Conservation (phyloP, 1,140 invertebrate genomes). For the Odontomachus brunneus region DNA sequence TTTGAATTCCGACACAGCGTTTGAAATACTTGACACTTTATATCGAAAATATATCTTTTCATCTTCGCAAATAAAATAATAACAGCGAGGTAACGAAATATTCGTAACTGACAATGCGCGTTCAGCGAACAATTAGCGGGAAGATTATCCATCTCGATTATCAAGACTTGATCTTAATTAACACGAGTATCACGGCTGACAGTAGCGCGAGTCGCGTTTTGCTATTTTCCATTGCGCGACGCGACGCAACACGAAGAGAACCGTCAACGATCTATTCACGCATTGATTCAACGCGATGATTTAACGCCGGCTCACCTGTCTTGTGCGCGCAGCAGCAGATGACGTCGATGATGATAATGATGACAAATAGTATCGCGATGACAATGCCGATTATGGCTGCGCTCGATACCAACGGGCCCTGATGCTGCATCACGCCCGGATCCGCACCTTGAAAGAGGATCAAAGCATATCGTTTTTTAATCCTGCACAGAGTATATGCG, state of each 20-base stretch:
- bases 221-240: not conserved
- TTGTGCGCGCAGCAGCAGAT: conserved; percentile 89
- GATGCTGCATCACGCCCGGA: conserved; percentile 86
- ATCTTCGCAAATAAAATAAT: too few relatives aligned
- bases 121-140: not conserved
- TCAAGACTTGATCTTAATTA: conserved; percentile 1
- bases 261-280: conserved; percentile 6
- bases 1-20: too few relatives aligned
- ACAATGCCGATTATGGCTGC: conserved; percentile 92
- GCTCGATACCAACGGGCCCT: conserved; percentile 89
- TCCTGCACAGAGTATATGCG: not conserved
- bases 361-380: conserved; percentile 89
- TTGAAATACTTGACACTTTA: too few relatives aligned
- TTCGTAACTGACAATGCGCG: not conserved
- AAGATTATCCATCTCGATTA: too few relatives aligned
- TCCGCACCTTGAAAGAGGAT: conserved; percentile 86
- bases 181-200: not conserved
- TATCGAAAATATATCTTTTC: too few relatives aligned
- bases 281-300: conserved; percentile 19
- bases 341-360: conserved; percentile 92
- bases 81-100: not conserved
- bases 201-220: not conserved
- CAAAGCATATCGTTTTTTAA: conserved; percentile 63
- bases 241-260: not conserved
- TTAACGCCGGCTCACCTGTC: conserved; percentile 81